Conservation (phyloP, 2,888 invertebrate species). For the Rhagonycha lutea region DNA sequence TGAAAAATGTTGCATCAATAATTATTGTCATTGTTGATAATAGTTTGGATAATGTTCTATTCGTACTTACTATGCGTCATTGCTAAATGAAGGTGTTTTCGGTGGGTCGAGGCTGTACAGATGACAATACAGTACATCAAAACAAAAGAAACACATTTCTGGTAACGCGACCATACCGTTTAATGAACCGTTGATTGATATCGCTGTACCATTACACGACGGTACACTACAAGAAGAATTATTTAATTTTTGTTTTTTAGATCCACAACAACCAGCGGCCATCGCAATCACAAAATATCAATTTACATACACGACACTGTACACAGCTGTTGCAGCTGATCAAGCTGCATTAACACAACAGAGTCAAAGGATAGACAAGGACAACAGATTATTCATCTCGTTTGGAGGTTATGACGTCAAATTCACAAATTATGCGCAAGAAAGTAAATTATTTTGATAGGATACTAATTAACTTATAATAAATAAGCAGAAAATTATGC, state of each 20-base stretch:
- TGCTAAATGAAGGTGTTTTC: conserved; percentile 88
- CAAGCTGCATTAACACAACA: conserved; percentile 34
- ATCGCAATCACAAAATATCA: conserved; percentile 54
- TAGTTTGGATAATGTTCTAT: neutral
- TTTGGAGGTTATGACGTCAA: conserved; percentile 16
- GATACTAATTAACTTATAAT: neutral
- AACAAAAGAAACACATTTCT: conserved; percentile 99
- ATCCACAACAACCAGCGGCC: conserved; percentile 91
- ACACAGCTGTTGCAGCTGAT: conserved; percentile 37
- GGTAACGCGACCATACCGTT: conserved; percentile 75
- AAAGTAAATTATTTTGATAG: neutral
- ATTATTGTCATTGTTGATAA: neutral
- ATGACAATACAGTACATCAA: conserved; percentile 95
- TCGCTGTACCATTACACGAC: conserved; percentile 49
- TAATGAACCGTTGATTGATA: conserved; percentile 51
- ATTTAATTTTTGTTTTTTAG: conserved; percentile 89
- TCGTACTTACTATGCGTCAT: conserved; percentile 89
- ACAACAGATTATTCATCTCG: conserved; percentile 18
- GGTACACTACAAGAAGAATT: conserved; percentile 56
- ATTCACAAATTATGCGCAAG: neutral
- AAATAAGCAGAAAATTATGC: neutral
- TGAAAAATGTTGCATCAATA: neutral
- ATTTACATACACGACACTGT: conserved; percentile 22
- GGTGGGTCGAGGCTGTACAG: conserved; percentile 92
- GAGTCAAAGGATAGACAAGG: conserved; percentile 33